Conservation (phyloP, 2,888 invertebrate genomes). For the Prenolepis imparis region DNA sequence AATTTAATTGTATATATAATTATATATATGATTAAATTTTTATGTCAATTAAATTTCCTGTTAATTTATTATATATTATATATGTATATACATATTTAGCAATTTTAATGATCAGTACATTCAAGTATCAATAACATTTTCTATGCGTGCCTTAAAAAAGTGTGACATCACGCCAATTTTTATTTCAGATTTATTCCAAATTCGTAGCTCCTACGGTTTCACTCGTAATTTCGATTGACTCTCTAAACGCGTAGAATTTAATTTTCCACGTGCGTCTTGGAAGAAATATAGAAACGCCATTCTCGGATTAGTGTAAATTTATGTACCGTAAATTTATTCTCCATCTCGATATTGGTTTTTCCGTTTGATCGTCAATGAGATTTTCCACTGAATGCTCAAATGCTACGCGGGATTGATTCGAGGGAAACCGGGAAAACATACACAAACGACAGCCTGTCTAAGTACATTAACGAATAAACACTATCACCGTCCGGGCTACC, state of each 20-base stretch:
- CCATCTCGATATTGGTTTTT: constrained; percentile 8
- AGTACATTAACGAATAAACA: constrained; percentile 62
- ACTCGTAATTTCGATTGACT: constrained; percentile 37
- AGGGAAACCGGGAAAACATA: constrained; percentile 37
- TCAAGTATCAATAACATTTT: background rate
- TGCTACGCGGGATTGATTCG: background rate
- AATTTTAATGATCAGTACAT: background rate
- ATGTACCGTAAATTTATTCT: background rate
- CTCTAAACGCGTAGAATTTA: constrained; percentile 25
- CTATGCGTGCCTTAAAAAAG: background rate
- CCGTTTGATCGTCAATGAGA: constrained; percentile 3
- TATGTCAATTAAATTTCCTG: too few species aligned
- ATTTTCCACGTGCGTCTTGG: constrained; percentile 42
- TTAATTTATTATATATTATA: too few species aligned
- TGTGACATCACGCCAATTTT: background rate
- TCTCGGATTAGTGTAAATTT: background rate
- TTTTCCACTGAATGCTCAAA: background rate
- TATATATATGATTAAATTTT: too few species aligned
- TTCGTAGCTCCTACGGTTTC: background rate
- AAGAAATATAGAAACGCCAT: background rate
- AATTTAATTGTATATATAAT: too few species aligned
- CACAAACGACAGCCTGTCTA: constrained; percentile 47
- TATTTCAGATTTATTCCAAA: background rate
- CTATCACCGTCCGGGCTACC: constrained; percentile 34
- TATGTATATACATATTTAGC: too few species aligned